Base-by-base conservation (phyloP, 1,140 invertebrate genomes). In the Chironomus tepperi region DNA sequence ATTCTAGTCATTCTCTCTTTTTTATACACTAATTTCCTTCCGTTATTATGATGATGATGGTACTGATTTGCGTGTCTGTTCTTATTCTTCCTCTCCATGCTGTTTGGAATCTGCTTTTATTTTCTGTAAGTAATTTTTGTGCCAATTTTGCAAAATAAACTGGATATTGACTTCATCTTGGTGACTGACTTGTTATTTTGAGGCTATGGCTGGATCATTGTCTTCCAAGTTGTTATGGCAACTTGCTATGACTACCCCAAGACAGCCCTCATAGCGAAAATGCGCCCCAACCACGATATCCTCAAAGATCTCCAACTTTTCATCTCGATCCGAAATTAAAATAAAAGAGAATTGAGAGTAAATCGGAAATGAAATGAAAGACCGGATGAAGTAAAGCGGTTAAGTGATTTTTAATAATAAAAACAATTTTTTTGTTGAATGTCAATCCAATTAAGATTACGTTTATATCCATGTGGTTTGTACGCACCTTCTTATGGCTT, bases 391-490 rank as follows among this genome's bases (percentile, higher is more conserved):
- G 3, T n/a, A n/a, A 57, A 57, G 8, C 47, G 10, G 47, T 57
- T 57, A 57, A 57, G 12, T 57, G 47, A 57, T 57, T 57, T 57
- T 57, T 57, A 12, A 15, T 57, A 57, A 57, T 34, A 57, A 57
- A 15, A n/a, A 57, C 5, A 57, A 15, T n/a, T 34, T 34, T 34
- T 34, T 34, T 34, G 24, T 34, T 57, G 47, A 57, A 70, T 70
- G 65, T 70, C 65, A 70, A 70, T 70, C 18, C 65, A 70, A 70
- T 70, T 70, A 70, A 70, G 65, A 70, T 70, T 70, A 70, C 16
- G 18, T 57, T 12, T 57, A 15, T 15, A 12, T 57, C 15, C n/a
- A n/a, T 57, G 47, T n/a, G 47, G 47, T 57, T 1, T 57, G 5
- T 34, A 57, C 47, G 47, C 47, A 57, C 12, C 47, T n/a, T 15